Base-by-base conservation (phyloP, 2,888 invertebrate species). In the Sphaerophoria taeniata region DNA sequence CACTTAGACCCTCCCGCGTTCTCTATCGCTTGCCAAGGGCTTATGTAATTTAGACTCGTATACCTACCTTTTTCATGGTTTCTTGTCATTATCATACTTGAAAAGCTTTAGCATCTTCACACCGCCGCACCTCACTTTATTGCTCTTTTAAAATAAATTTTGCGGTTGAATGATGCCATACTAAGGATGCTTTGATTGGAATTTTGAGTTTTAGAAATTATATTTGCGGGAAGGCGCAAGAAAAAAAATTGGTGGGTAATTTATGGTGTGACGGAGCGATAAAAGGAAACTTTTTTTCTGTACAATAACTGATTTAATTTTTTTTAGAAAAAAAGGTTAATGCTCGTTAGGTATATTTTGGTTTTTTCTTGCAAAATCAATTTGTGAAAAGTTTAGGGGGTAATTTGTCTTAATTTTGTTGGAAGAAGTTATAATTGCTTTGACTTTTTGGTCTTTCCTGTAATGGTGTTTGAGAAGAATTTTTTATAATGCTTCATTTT, bases 31-130 rank as follows among this genome's bases (percentile, higher is more conserved):
- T 51, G 0, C 16, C 11, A 43, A n/a, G 60, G 43, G 53, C 39
- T 61, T 31, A 36, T 47, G 60, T 73, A 73, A 79, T 78, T 73
- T 78, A 78, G 72, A 51, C 73, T 11, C 45, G 3, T 61, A 60
- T 67, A 67, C 49, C 12, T 43, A 45, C 36, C 34, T 72, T 56
- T n/a, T 45, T 55, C 36, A 45, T 67, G 58, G 0, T 60, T 60
- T 53, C 34, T 60, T 39, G 45, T 49, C 53, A 67, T 67, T 72
- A 72, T 78, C 47, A 31, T 71, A 63, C 47, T 45, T 53, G 34
- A 51, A 69, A 69, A 34, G 51, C 61, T 39, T 39, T 39, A 11
- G n/a, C n/a, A n/a, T n/a, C n/a, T n/a, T n/a, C n/a, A n/a, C n/a
- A n/a, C n/a, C n/a, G n/a, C 51, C 43, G 33, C 53, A 31, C 24